Evolutionary conservation across 2,113 vertebrate genomes (phyloP), one percentile per base, ranked within the genome.

Genomic region (Aptenodytes forsteri): DNA sequence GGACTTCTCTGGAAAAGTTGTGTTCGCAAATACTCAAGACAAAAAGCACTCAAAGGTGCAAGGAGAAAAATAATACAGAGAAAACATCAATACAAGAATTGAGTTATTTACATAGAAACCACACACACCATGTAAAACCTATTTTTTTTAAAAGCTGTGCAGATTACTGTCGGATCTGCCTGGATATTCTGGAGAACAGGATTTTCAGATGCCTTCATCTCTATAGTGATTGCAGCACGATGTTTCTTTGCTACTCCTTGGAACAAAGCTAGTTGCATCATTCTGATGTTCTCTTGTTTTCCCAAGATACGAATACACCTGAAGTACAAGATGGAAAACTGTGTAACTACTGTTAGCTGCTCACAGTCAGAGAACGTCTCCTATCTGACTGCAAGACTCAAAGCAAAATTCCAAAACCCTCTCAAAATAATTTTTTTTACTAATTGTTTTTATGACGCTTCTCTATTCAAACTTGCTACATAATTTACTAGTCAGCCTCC

Each of bases 141-240:
- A 79, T 99, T 99, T 98, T 99, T 99, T 97, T 99, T 99, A 92
- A 99, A 99, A 40, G 99, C 99, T 1, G 99, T 99, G 97, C 99
- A 99, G 97, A 99, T 99, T 83, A 99, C 96, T 86, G 99, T 99
- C 7, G 99, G 99, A 96, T 99, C 99, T 15, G 99, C 98, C 93
- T 99, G 99, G 19, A 98, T 86, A 87, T 98, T 99, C 91, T 99
- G 98, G 17, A 99, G 98, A 87, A 99, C 99, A 1, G 99, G 99
- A 94, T 99, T 99, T 95, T 99, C 99, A 6, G 99, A 99, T 27
- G 99, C 99, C 93, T 99, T 99, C 99, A 99, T 99, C 97, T 99
- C 99, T 52, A 99, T 99, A 7, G 99, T 99, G 87, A 99, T 98
- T 0, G 99, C 99, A 47, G 99, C 99, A 18, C 98, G 97, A 66